Base-by-base conservation (phyloP, 1,140 invertebrate species). In the Papilio polyxenes region DNA sequence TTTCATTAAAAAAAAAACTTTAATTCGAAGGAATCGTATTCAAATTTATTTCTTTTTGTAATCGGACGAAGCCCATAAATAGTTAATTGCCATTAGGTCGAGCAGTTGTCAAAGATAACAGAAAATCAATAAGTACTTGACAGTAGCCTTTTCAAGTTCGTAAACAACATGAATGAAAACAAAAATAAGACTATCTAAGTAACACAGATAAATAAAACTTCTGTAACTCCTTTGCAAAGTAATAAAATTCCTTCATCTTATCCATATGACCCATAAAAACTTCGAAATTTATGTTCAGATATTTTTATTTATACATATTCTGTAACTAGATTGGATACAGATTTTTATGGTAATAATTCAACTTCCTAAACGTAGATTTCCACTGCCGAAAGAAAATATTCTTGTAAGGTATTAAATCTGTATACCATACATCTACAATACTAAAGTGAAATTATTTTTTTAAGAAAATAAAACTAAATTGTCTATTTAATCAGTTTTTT, bases 221-320 rank as follows among this genome's bases (percentile, higher is more conserved):
- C 13, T 72, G 11, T 37, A 72, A 72, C 65, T 56, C 13, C 53
- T 37, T 37, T 7, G 65, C 65, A 37, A 37, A 72, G 31, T 72
- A 37, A 72, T 72, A 37, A 72, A 72, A 69, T 69, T 13, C 65
- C 65, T 37, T 17, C 65, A 72, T 37, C 65, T 72, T 72, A 72
- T 72, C 65, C 65, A 72, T 72, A 72, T 40, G 31, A 40, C 65
- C 31, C 31, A 72, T 72, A 72, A 56, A 56, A 72, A 72, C 3
- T 72, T 15, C 13, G 31, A 40, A 17, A 72, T 31, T 72, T 40
- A 37, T 37, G 65, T 17, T 72, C 23, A 15, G 31, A 72, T 72
- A 72, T 72, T 15, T 15, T 17, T 62, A 20, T 20, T 17, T 56
- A 17, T 56, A 10, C 10, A 3, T 6, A 37, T 31, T 31, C 23